Evolutionary conservation across 2,797 vertebrate genomes (phyloP).

Genomic region (Sarcoramphus papa): DNA sequence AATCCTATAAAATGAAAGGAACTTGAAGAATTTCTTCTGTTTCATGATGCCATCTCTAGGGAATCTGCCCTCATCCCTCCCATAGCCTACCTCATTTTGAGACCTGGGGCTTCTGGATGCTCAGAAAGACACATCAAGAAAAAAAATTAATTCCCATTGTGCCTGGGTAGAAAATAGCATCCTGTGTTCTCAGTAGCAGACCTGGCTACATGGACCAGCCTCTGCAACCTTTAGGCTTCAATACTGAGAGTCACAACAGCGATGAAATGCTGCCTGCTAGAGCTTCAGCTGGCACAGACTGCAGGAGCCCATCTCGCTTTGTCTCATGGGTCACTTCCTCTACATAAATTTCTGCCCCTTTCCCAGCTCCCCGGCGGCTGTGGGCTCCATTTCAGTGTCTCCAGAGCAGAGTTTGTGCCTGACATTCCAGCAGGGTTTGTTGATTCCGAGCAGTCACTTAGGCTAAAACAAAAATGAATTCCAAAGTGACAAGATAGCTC

Average conservation of each 20-base stretch:
- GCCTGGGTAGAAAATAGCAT: not conserved
- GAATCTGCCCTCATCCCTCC: not conserved
- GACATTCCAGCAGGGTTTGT: not conserved
- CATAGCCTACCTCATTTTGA: not conserved
- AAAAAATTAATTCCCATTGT: not conserved
- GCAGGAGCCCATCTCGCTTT: not conserved
- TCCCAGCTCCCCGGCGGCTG: not conserved
- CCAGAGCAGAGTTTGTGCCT: not conserved
- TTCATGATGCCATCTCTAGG: not conserved
- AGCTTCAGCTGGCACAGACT: not conserved
- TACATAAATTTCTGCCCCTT: constrained; percentile 3
- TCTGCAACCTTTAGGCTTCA: not conserved
- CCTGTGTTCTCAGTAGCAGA: not conserved
- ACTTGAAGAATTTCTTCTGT: not conserved
- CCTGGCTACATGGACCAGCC: not conserved
- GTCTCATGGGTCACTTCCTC: constrained; percentile 36
- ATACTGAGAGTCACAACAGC: not conserved
- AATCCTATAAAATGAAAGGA: not conserved
- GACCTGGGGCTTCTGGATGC: not conserved
- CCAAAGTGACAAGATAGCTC: constrained; percentile 42
- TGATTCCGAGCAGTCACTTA: not conserved
- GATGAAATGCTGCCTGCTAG: not conserved
- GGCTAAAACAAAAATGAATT: constrained; percentile 25
- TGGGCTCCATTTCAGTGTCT: not conserved
- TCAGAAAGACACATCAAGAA: not conserved